Base-by-base conservation (phyloP, 2,113 vertebrate genomes). In the Carettochelys insculpta region DNA sequence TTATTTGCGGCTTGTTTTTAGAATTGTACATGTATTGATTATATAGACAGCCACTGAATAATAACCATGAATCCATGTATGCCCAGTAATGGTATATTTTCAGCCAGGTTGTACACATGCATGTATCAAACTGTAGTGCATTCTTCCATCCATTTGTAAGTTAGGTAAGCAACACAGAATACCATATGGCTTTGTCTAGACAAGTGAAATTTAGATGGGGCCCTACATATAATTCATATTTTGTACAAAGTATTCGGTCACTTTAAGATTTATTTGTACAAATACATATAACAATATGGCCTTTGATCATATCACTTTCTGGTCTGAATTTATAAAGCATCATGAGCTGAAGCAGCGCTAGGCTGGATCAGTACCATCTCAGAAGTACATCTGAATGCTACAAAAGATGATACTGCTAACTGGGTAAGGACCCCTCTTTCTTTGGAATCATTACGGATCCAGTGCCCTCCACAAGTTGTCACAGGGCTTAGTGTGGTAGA, bases 61-160 rank as follows among this genome's bases (percentile, higher is more conserved):
- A n/a, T 78, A 87, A 14, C 5, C 94, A 38, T 5, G 80, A 20
- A 38, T 54, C 52, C 25, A 43, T 7, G 11, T 56, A 47, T 54
- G 19, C n/a, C 68, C 31, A 92, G 45, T 71, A 84, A 91, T 94
- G 45, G 19, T 76, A 16, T n/a, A 43, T 94, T 94, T 83, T 58
- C 79, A 6, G 12, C 6, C 83, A 27, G 25, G 86, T 86, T 87
- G 50, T 89, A 1, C 24, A 71, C 2, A 11, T 73, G 41, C 43
- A 75, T 75, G 6, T 75, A 29, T 38, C 17, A 19, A 61, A 48
- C 90, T 81, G 38, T 52, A 6, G 71, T 16, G 85, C 47, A 24
- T 27, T 25, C 41, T 75, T 43, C 19, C 68, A 24, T 24, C 11
- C 24, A 22, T 25, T 9, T 71, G 24, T 73, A 41, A 73, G 25